phyloP scores from a whole-genome alignment of 2,113 vertebrate species.

The Pollachius pollachius region DNA sequence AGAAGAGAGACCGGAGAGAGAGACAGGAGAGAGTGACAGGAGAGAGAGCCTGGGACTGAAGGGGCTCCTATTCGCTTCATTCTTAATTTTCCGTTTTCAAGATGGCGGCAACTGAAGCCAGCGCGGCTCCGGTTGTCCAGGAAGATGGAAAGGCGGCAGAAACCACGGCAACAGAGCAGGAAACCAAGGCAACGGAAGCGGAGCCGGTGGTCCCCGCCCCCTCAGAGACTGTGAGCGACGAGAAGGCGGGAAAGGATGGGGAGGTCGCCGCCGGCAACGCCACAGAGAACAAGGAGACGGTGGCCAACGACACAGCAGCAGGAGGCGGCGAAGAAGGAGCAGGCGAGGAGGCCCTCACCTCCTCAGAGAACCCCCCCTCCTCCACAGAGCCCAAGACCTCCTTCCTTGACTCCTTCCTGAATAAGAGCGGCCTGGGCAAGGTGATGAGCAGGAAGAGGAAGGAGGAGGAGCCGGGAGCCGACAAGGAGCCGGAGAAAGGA shows the following conservation, averaged over 20 bases:
- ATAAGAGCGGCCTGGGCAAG: conserved; percentile 78
- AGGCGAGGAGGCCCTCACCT: conserved; percentile 42
- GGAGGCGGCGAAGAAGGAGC: background rate
- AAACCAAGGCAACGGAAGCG: conserved; percentile 57
- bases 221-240: conserved; percentile 56
- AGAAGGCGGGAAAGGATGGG: conserved; percentile 48
- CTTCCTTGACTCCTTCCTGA: conserved; percentile 77
- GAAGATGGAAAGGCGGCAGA: conserved; percentile 65
- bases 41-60: conserved; percentile 46
- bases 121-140: conserved; percentile 62
- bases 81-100: conserved; percentile 38
- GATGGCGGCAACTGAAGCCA: conserved; percentile 76
- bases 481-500: conserved; percentile 62
- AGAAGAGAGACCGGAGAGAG: conserved; percentile 18
- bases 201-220: conserved; percentile 41
- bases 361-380: conserved; percentile 51
- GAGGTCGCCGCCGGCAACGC: conserved; percentile 38
- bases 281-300: conserved; percentile 56
- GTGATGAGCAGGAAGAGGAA: conserved; percentile 80
- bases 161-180: conserved; percentile 54
- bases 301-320: conserved; percentile 45
- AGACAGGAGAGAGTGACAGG: conserved; percentile 20
- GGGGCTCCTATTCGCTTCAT: conserved; percentile 36
- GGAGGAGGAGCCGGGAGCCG: conserved; percentile 46
- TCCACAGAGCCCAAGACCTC: conserved; percentile 68